A percentile compares a stretch with the other conserved stretches of the same genome.
Evolutionary conservation across 30 jellyfish, hydroid and myxozoan genomes (phyloP).

Genomic region (Hydractinia echinata): DNA sequence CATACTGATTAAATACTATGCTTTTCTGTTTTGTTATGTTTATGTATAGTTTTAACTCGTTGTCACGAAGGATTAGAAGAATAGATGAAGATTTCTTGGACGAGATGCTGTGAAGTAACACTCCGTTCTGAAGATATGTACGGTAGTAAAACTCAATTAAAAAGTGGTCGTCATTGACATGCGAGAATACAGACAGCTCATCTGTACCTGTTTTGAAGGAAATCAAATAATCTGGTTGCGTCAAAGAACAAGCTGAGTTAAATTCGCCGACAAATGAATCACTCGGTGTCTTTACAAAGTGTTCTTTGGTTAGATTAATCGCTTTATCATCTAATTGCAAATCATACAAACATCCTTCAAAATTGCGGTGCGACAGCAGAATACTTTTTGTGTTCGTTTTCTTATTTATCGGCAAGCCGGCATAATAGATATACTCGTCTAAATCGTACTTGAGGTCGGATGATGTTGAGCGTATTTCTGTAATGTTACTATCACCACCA

Average conservation of each 20-base stretch:
- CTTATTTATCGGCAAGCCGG: slow-evolving; percentile 27
- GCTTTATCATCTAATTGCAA: slow-evolving; percentile 14
- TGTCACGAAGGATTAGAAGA: not conserved
- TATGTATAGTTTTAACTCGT: slow-evolving; percentile 15
- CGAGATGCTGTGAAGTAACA: not conserved
- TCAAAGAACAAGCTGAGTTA: slow-evolving; percentile 8
- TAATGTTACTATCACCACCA: not conserved
- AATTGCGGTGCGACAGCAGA: slow-evolving; percentile 13
- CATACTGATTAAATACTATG: not conserved
- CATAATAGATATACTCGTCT: slow-evolving; percentile 31
- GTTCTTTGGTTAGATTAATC: not conserved
- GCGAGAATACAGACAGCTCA: not conserved
- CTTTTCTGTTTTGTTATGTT: slow-evolving; percentile 3
- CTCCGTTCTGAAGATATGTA: slow-evolving; percentile 31
- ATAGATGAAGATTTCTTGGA: not conserved
- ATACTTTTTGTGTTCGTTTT: not conserved
- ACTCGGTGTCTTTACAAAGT: not conserved
- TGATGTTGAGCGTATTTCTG: not conserved
- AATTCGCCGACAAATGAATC: slow-evolving; percentile 3
- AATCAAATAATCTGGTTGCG: slow-evolving; percentile 15
- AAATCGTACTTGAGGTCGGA: slow-evolving; percentile 18
- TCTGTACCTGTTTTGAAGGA: not conserved
- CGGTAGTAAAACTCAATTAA: slow-evolving; percentile 16
- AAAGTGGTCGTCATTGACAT: slow-evolving; percentile 1
- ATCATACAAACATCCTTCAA: slow-evolving; percentile 21